Conservation (phyloP, 1,140 invertebrate species). For the Littorina saxatilis region DNA sequence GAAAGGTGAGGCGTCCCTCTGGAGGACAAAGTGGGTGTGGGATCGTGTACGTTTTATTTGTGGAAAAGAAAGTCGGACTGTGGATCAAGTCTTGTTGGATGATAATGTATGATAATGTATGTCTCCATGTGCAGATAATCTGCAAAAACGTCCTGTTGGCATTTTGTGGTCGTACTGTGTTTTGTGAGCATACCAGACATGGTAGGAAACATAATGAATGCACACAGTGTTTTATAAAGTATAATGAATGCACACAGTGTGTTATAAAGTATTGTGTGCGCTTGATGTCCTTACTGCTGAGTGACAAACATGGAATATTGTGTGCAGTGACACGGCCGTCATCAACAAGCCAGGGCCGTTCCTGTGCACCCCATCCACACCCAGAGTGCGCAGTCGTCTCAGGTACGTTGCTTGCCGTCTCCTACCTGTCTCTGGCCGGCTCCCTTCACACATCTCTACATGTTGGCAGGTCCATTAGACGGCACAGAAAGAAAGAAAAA, state of each 20-base stretch:
- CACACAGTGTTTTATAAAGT: background rate
- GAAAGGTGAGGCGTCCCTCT: background rate
- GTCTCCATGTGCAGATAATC: too few relatives aligned
- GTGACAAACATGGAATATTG: too few relatives aligned
- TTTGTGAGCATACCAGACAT: too few relatives aligned
- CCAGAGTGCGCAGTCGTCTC: constrained; percentile 35
- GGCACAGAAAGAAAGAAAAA: too few relatives aligned
- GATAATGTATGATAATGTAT: background rate
- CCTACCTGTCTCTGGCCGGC: too few relatives aligned
- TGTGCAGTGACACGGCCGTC: background rate
- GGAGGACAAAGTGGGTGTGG: background rate
- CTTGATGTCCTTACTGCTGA: too few relatives aligned
- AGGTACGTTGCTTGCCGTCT: constrained; percentile 40
- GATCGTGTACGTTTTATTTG: background rate
- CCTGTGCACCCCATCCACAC: constrained; percentile 59
- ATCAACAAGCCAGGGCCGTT: constrained; percentile 50
- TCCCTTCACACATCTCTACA: background rate
- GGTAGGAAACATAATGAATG: too few relatives aligned
- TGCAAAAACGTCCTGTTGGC: too few relatives aligned
- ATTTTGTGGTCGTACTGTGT: too few relatives aligned
- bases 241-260: background rate
- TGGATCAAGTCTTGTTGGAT: background rate
- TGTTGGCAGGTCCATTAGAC: too few relatives aligned
- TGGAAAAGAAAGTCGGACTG: background rate
- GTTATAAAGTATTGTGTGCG: too few relatives aligned